Evolutionary conservation across 1,140 invertebrate species (phyloP).

Genomic region (Pseudomyrmex flavicornis): DNA sequence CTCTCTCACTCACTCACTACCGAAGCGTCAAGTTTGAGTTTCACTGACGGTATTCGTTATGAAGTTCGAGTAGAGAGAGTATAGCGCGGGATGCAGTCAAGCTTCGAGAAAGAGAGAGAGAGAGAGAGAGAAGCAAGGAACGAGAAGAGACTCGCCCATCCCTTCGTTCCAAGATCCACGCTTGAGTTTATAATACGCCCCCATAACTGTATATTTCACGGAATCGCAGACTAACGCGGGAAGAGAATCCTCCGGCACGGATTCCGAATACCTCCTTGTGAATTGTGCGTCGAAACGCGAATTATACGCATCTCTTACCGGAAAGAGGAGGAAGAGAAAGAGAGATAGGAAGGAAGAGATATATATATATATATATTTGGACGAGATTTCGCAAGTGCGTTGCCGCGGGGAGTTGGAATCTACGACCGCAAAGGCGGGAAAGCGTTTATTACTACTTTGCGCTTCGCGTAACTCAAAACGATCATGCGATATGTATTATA

Average conservation of each 20-base stretch:
- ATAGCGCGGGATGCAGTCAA: constrained; percentile 29
- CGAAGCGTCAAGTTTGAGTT: constrained; percentile 69
- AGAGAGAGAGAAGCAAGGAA: constrained; percentile 60
- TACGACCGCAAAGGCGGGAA: constrained; percentile 25
- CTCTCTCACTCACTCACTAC: background rate
- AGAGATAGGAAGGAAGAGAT: too few relatives aligned
- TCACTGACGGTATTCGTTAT: constrained; percentile 75
- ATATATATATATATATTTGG: constrained; percentile 4
- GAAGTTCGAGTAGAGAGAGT: constrained; percentile 66
- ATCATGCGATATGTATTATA: background rate
- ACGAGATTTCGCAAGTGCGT: constrained; percentile 61
- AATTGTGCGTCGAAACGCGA: constrained; percentile 73
- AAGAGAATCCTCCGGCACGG: constrained; percentile 64
- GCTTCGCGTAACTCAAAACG: background rate
- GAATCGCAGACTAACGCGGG: constrained; percentile 69
- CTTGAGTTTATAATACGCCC: constrained; percentile 78
- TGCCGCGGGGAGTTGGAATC: constrained; percentile 57
- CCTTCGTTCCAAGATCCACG: constrained; percentile 57
- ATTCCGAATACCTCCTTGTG: constrained; percentile 69
- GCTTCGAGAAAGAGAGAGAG: constrained; percentile 19
- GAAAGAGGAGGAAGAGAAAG: background rate
- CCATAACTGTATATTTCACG: constrained; percentile 80
- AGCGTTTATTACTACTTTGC: constrained; percentile 41
- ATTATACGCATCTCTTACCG: constrained; percentile 65
- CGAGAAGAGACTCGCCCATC: constrained; percentile 69